A percentile compares a stretch with the other conserved stretches of the same genome.
These are phyloP conservation scores for Enteromius radiatus DNA, from an alignment of 2,797 vertebrate species.

Conservation along the genomic window DNA sequence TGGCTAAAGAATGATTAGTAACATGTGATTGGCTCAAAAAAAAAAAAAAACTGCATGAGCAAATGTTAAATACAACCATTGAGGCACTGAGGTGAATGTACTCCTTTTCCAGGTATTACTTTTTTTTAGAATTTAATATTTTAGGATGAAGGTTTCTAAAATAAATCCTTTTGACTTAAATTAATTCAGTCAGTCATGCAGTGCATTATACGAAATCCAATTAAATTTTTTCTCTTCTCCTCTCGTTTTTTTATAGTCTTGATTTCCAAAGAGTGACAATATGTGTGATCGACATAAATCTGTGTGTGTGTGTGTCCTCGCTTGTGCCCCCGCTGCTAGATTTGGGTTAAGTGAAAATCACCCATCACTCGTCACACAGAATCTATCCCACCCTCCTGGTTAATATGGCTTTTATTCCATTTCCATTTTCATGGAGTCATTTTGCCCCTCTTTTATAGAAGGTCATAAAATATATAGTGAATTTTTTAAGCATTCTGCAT, in stretches of 20 bases:
- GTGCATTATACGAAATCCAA: neutral
- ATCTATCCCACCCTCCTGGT: slow-evolving; percentile 64
- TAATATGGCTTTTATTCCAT: slow-evolving; percentile 73
- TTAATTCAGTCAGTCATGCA: neutral
- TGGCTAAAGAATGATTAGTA: neutral
- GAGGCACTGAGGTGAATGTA: neutral
- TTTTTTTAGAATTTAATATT: neutral
- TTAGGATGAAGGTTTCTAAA: neutral
- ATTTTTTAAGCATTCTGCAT: slow-evolving; percentile 71
- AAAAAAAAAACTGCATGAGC: neutral
- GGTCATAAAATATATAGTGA: slow-evolving; percentile 80
- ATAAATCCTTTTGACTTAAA: neutral
- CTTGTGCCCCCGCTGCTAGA: neutral
- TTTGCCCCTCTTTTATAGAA: slow-evolving; percentile 76
- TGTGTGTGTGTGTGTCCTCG: slow-evolving; percentile 47
- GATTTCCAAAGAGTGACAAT: slow-evolving; percentile 23
- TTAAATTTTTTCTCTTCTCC: neutral
- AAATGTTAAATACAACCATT: neutral
- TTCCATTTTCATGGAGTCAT: slow-evolving; percentile 74
- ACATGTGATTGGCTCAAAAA: neutral
- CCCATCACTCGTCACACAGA: slow-evolving; percentile 57
- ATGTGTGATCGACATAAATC: slow-evolving; percentile 63
- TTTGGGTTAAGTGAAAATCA: slow-evolving; percentile 75
- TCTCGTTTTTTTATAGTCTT: neutral
- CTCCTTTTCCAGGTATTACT: neutral